Evolutionary conservation across 1,140 invertebrate genomes (phyloP).

Genomic region (Nephila pilipes): DNA sequence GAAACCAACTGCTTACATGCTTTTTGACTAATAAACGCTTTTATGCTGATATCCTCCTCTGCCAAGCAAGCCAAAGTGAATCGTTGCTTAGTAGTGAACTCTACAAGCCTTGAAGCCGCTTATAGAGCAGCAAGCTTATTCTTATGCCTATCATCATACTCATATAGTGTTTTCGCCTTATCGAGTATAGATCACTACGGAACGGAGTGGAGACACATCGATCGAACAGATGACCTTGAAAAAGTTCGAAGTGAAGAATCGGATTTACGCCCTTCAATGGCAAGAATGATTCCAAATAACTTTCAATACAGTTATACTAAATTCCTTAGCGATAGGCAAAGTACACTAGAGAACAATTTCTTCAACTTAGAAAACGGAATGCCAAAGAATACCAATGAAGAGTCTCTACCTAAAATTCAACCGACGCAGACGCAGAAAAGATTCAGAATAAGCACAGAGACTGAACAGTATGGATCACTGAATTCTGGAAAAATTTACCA

Average conservation of each 20-base stretch:
- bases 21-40: constrained; percentile 67
- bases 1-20: constrained; percentile 36
- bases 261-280: not conserved
- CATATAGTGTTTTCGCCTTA: constrained; percentile 58
- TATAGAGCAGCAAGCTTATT: constrained; percentile 41
- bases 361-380: not conserved
- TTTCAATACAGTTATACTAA: constrained; percentile 71
- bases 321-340: constrained; percentile 58
- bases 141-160: constrained; percentile 18
- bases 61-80: not conserved
- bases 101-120: not conserved
- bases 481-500: constrained; percentile 76
- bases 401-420: not conserved
- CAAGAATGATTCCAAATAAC: constrained; percentile 38
- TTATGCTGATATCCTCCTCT: constrained; percentile 12
- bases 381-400: not conserved
- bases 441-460: constrained; percentile 44
- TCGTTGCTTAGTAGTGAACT: constrained; percentile 18
- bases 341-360: not conserved
- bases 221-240: constrained; percentile 23
- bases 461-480: constrained; percentile 72
- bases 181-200: constrained; percentile 63
- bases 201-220: not conserved
- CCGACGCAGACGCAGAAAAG: not conserved
- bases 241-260: not conserved